phyloP scores from a whole-genome alignment of 2,797 vertebrate genomes.

The Heteromormyrus szaboi region DNA sequence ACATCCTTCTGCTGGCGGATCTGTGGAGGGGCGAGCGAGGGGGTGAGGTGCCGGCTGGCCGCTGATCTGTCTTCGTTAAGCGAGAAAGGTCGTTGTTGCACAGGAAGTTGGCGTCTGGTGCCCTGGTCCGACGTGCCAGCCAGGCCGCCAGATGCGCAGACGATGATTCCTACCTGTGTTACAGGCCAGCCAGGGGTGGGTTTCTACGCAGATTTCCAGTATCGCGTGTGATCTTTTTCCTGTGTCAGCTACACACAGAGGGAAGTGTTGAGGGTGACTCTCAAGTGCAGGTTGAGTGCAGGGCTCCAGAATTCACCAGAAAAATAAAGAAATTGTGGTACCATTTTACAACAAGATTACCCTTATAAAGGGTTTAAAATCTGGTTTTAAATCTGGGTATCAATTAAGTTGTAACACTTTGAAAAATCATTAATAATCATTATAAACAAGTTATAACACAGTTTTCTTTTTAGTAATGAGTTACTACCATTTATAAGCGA shows the following conservation, averaged over 20 bases:
- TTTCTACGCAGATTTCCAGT: not conserved
- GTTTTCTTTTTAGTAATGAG: not conserved
- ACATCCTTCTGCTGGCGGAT: not conserved
- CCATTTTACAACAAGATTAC: not conserved
- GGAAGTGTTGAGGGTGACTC: not conserved
- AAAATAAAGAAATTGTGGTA: not conserved
- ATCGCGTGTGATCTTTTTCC: not conserved
- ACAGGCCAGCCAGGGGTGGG: not conserved
- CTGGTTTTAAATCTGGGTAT: not conserved
- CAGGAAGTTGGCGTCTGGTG: conserved; percentile 14
- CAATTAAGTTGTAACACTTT: not conserved
- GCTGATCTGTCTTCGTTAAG: conserved; percentile 34
- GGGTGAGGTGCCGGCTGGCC: not conserved
- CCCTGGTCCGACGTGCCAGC: conserved; percentile 24
- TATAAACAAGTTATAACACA: not conserved
- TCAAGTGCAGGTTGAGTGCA: not conserved
- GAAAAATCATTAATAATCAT: not conserved
- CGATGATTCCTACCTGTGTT: not conserved
- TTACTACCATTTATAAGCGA: not conserved
- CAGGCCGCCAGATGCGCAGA: not conserved
- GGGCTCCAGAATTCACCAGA: not conserved
- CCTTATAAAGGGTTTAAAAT: not conserved
- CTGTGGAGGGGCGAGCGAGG: not conserved
- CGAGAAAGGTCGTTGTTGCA: conserved; percentile 10
- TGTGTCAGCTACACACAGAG: not conserved